Conservation (phyloP, 2,113 vertebrate species). For the Pelecanoides urinatrix region DNA sequence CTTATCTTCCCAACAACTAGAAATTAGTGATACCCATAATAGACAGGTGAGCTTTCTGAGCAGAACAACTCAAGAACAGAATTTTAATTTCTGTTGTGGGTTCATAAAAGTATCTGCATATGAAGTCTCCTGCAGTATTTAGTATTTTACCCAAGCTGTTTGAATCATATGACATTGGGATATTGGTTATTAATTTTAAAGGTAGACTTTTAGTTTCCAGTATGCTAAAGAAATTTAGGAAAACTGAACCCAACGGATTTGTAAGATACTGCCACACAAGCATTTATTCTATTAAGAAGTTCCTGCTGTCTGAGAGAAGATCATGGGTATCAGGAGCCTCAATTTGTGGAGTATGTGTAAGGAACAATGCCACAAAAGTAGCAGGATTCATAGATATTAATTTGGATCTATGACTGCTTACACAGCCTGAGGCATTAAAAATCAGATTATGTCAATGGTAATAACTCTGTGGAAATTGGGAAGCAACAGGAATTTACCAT, state of each 20-base stretch:
- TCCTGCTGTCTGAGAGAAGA: background rate
- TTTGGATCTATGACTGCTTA: background rate
- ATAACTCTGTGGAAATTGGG: constrained; percentile 84
- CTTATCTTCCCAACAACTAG: background rate
- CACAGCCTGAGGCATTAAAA: constrained; percentile 79
- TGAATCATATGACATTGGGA: background rate
- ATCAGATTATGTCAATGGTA: constrained; percentile 57
- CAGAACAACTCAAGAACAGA: background rate
- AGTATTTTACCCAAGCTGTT: background rate
- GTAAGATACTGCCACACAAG: background rate
- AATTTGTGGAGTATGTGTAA: rapidly evolving
- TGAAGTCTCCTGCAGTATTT: background rate
- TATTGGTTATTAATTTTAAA: background rate
- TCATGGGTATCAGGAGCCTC: background rate
- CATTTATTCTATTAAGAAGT: background rate
- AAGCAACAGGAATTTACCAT: constrained; percentile 87
- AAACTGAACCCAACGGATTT: background rate
- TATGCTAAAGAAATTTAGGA: background rate
- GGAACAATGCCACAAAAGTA: background rate
- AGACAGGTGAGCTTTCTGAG: background rate
- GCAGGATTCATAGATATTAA: background rate
- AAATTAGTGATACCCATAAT: background rate
- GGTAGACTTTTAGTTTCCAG: background rate
- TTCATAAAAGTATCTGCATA: background rate
- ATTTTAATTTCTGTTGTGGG: background rate